phyloP scores from a whole-genome alignment of 2,113 vertebrate species.

The Oncorhynchus clarkii region DNA sequence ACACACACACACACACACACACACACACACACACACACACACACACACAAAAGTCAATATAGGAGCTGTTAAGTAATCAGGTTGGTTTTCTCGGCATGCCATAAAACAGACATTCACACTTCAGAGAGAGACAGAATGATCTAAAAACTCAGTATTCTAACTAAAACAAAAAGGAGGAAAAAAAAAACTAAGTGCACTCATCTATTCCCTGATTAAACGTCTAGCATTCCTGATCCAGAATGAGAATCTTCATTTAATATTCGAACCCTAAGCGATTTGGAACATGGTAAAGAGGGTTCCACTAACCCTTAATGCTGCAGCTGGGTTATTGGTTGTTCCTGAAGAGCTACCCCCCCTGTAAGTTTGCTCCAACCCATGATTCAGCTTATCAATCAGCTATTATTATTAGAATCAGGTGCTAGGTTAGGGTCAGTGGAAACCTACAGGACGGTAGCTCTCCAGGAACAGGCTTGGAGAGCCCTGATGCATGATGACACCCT shows the following conservation, averaged over 20 bases:
- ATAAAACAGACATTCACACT: not conserved
- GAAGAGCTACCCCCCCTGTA: too few species aligned
- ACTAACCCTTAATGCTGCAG: not conserved
- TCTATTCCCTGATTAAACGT: slow-evolving; percentile 50
- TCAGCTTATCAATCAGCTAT: too few species aligned
- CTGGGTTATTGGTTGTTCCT: too few species aligned
- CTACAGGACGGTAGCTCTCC: too few species aligned
- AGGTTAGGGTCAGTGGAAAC: too few species aligned
- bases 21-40: not conserved
- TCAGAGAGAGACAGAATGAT: slow-evolving; percentile 18
- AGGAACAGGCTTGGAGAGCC: too few species aligned
- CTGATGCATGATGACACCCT: not conserved
- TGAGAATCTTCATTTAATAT: not conserved
- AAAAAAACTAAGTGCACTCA: slow-evolving; percentile 41
- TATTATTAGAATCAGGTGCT: too few species aligned
- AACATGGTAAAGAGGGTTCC: not conserved
- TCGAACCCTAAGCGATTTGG: not conserved
- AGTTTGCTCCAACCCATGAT: too few species aligned
- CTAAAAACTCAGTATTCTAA: slow-evolving; percentile 7
- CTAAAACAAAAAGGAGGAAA: slow-evolving; percentile 16
- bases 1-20: not conserved
- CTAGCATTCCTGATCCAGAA: slow-evolving; percentile 31
- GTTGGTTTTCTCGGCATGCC: slow-evolving; percentile 5
- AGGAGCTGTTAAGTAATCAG: slow-evolving; percentile 10
- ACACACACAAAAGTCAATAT: not conserved